A percentile compares a stretch with the other conserved stretches of the same genome.
Evolutionary conservation across 1,140 invertebrate genomes (phyloP).

Genomic region (Apocrypta bakeri): DNA sequence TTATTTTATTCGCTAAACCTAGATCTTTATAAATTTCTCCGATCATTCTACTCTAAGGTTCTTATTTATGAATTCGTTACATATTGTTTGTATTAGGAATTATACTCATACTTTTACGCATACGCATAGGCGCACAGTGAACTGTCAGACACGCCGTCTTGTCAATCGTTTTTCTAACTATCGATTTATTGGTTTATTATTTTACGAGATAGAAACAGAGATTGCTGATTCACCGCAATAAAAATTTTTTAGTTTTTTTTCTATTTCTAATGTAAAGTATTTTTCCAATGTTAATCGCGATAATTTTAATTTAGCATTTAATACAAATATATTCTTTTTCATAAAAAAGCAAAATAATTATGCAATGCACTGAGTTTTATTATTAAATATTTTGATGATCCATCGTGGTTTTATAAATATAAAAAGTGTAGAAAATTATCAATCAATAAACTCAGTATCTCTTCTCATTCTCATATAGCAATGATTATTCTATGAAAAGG

Average conservation of each 20-base stretch:
- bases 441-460: constrained; percentile 33
- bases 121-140: not conserved
- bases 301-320: not conserved
- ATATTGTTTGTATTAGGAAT: constrained; percentile 37
- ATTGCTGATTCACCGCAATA: not conserved
- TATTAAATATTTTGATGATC: not conserved
- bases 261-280: not conserved
- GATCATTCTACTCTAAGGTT: not conserved
- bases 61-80: constrained; percentile 4
- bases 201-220: not conserved
- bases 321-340: no score
- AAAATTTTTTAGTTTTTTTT: not conserved
- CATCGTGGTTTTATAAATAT: not conserved
- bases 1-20: not conserved
- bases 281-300: not conserved
- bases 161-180: not conserved
- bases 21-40: not conserved
- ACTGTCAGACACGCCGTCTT: not conserved
- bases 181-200: not conserved
- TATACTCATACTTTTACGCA: not conserved
- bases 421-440: constrained; percentile 4
- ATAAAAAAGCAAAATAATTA: not conserved
- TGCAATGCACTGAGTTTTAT: constrained; percentile 7
- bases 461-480: not conserved
- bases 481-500: constrained; percentile 2